Evolutionary conservation across 2,797 vertebrate genomes (phyloP).

Genomic region (Phaenicophaeus curvirostris): DNA sequence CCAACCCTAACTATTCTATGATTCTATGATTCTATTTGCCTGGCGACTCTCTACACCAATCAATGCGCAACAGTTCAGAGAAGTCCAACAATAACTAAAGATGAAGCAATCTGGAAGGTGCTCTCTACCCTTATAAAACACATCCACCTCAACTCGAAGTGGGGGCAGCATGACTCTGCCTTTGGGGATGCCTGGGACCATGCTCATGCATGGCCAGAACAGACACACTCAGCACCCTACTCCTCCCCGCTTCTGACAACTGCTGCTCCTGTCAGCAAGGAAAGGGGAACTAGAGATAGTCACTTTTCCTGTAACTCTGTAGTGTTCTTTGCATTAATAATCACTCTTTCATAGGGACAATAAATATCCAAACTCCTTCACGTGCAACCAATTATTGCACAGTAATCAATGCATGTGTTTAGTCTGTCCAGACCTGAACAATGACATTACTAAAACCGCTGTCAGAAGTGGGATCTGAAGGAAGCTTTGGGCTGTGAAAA

Average conservation of each 20-base stretch:
- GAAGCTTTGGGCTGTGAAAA: background rate
- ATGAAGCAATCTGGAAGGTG: background rate
- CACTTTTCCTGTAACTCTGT: background rate
- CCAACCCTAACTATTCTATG: too few species aligned
- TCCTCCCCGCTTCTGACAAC: background rate
- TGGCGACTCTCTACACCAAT: background rate
- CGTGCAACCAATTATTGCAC: background rate
- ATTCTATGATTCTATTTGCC: too few species aligned
- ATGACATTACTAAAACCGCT: background rate
- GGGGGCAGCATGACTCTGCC: background rate
- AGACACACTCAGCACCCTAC: background rate
- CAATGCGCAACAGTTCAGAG: background rate
- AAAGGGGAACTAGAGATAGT: background rate
- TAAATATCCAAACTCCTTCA: background rate
- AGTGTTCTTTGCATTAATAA: background rate
- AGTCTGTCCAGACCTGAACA: background rate
- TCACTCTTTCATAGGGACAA: background rate
- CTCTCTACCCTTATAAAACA: background rate
- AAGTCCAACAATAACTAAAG: background rate
- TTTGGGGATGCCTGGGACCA: background rate
- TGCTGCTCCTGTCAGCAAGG: background rate
- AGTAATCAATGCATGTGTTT: background rate
- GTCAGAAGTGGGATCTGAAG: background rate
- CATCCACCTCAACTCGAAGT: background rate
- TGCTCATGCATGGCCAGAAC: background rate